Evolutionary conservation across 2,113 vertebrate genomes (phyloP), one percentile per base, ranked within the genome.

Genomic region (Pseudolaguvia tuberculata): DNA sequence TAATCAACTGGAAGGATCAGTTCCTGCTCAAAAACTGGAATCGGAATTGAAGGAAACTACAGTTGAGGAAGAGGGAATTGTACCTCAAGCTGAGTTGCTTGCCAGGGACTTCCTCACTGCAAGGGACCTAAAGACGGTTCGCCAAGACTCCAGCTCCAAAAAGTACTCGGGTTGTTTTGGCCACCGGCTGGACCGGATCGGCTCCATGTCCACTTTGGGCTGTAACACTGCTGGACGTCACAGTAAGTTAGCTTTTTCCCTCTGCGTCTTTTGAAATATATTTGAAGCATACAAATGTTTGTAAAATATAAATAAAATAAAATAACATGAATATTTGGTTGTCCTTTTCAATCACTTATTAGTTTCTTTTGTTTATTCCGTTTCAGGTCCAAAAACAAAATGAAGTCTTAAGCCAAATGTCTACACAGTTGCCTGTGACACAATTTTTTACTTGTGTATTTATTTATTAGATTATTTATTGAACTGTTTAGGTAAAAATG

Each of bases 81-180:
- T 79, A 59, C 4, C 72, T 55, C 79, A 58, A 3, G 13, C 42
- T 0, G 7, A n/a, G 81, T 88, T 23, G 0, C 76, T 73, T 12
- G 80, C 82, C 29, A 79, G 27, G 71, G 79, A 74, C 31, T 77
- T 85, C 57, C 74, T 88, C n/a, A 88, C 88, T 5, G 86, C 89
- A 70, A 87, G 79, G 52, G 73, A 89, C 48, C 50, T 93, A 75
- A 94, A 88, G 83, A 85, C 79, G 2, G 73, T 92, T 78, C 81
- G 85, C 31, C 88, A 85, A 0, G 86, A 90, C 87, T 82, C 78
- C 56, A 35, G 29, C 11, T 82, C 81, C 85, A 87, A 82, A 83
- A 90, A 68, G 4, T 81, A 83, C 6, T 95, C 93, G 0, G 77
- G 91, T 53, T 99, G 97, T 65, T 98, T 98, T 0, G 93, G 94